phyloP scores from a whole-genome alignment of 2,888 invertebrate species.

The Drosophila tripunctata region DNA sequence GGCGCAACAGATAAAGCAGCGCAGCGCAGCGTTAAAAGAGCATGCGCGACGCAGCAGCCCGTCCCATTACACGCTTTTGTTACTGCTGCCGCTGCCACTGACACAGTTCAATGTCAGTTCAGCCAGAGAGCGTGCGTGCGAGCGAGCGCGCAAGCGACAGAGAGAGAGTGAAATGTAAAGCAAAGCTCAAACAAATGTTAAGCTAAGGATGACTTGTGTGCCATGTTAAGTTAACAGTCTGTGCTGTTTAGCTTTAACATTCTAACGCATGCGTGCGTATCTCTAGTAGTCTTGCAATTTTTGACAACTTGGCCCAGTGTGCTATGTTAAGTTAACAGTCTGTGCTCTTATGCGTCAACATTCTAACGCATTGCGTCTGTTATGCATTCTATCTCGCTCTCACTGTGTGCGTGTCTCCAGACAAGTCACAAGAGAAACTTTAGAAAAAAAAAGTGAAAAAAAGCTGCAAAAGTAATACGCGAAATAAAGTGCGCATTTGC shows the following conservation, averaged over 20 bases:
- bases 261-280: constrained; percentile 11
- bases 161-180: constrained; percentile 19
- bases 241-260: constrained; percentile 21
- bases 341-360: constrained; percentile 20
- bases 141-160: background rate
- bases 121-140: constrained; percentile 12
- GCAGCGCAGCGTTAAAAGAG: constrained; percentile 29
- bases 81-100: constrained; percentile 54
- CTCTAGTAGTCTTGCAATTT: too few relatives aligned
- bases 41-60: constrained; percentile 53
- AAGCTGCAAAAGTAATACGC: constrained; percentile 20
- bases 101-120: constrained; percentile 72
- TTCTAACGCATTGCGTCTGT: constrained; percentile 17
- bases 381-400: constrained; percentile 4
- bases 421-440: constrained; percentile 2
- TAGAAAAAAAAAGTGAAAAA: background rate
- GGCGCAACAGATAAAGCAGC: constrained; percentile 46
- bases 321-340: constrained; percentile 30
- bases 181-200: constrained; percentile 25
- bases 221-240: constrained; percentile 31
- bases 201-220: constrained; percentile 32
- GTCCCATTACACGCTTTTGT: constrained; percentile 57
- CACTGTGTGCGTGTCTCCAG: background rate
- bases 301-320: too few relatives aligned
- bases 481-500: constrained; percentile 44